Base-by-base conservation (phyloP, 2,888 invertebrate genomes). In the Eurytoma californica region DNA sequence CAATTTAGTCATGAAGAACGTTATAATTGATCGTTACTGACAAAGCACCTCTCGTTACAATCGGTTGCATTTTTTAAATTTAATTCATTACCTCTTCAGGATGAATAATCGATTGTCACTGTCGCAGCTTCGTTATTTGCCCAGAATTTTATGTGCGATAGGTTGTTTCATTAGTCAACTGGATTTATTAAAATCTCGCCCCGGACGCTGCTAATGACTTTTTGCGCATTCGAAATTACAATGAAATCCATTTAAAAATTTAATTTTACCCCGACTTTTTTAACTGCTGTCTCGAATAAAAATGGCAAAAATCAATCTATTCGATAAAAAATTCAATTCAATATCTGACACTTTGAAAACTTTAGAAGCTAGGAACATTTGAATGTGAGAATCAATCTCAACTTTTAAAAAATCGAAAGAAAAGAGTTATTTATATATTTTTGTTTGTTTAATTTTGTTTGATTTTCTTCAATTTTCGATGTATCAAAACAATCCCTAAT, bases 11-110 rank as follows among this genome's bases (percentile, higher is more conserved):
- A 65, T 47, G 51, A 69, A 66, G 60, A 66, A 66, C 39, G 30
- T 72, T 76, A 68, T 72, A 75, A 79, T 75, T 72, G 72, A 73
- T 73, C 63, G 55, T 77, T 77, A 77, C 51, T 69, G 57, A 24
- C 28, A 14, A n/a, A 7, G 12, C n/a, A 16, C 3, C 2, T 39
- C 68, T 69, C 76, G 63, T 76, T 76, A 76, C 63, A 9, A 39
- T 63, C 14, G 51, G 47, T 9, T 16, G 24, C 20, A 12, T 60
- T 72, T 61, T 63, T 72, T 63, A 24, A 63, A 72, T 63, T 39
- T 63, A 51, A 63, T 72, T 53, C 18, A 72, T 63, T 63, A 72
- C 28, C 24, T 60, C 30, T 4, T 24, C 13, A 20, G 3, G 63
- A 39, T 63, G 72, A 72, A 53, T 72, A 53, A 63, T 72, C 60